Percentiles rank a stretch among this genome's conserved stretches.
Evolutionary conservation across 2,888 invertebrate species (phyloP).

Genomic region (Drosophila algonquin): DNA sequence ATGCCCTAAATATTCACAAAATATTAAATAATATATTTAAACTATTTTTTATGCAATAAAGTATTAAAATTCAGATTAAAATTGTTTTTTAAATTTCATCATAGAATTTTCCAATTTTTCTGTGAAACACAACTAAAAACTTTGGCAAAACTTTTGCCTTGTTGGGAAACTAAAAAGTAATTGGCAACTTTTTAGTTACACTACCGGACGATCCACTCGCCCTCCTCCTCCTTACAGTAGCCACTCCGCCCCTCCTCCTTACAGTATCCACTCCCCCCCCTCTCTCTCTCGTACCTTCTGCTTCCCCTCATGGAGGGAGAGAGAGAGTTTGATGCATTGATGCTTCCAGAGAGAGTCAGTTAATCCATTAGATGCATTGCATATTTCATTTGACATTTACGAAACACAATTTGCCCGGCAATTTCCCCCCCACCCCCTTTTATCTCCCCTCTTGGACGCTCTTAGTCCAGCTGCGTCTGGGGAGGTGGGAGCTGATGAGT

Average conservation of each 20-base stretch:
- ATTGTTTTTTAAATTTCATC: neutral
- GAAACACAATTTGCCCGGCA: slow-evolving; percentile 63
- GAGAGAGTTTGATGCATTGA: slow-evolving; percentile 67
- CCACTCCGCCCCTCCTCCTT: neutral
- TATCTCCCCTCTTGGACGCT: neutral
- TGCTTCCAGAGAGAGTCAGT: slow-evolving; percentile 57
- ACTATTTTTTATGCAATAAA: neutral
- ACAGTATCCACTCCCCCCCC: neutral
- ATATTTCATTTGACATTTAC: slow-evolving; percentile 77
- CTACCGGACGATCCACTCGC: slow-evolving; percentile 8
- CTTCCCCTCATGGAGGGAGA: neutral
- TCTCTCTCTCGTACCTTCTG: neutral
- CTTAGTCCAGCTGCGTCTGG: neutral
- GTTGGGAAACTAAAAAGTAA: slow-evolving; percentile 15
- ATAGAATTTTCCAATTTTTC: neutral
- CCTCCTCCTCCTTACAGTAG: neutral
- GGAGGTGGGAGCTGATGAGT: neutral
- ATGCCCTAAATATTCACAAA: no score
- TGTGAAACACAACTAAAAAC: neutral
- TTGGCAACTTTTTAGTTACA: slow-evolving; percentile 24
- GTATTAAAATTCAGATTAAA: neutral
- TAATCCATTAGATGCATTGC: slow-evolving; percentile 77
- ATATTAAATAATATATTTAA: neutral
- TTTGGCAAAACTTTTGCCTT: neutral
- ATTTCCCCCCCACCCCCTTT: slow-evolving; percentile 21